Conservation (phyloP, 2,113 vertebrate genomes). For the Manacus vitellinus region DNA sequence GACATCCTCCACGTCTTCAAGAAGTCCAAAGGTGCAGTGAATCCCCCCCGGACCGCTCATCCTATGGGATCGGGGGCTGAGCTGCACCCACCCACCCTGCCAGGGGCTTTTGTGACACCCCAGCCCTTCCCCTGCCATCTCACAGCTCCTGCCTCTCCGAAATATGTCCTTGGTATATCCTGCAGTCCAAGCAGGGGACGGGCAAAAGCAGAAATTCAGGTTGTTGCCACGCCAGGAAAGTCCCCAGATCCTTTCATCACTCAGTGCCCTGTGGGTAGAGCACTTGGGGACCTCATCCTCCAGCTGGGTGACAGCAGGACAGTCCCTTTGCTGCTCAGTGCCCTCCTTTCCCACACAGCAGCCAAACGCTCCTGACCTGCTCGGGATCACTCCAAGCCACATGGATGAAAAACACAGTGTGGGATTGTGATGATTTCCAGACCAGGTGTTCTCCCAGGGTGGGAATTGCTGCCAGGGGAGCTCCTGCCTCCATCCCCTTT, state of each 20-base stretch:
- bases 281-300: background rate
- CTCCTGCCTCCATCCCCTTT: background rate
- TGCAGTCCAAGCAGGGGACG: background rate
- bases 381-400: background rate
- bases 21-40: slow-evolving; percentile 45
- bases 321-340: background rate
- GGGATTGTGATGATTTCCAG: background rate
- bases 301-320: background rate
- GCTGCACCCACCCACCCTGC: background rate
- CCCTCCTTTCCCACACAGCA: background rate
- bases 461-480: background rate
- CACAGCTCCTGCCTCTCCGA: background rate
- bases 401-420: accelerated
- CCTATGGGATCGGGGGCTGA: background rate
- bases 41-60: accelerated
- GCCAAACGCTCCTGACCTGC: background rate
- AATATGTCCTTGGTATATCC: accelerated
- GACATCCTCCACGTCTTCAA: slow-evolving; percentile 13
- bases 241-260: background rate
- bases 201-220: background rate
- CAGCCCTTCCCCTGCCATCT: background rate
- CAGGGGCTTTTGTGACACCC: background rate
- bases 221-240: background rate
- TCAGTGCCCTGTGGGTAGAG: too few relatives aligned
- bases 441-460: accelerated